Evolutionary conservation across 2,113 vertebrate species (phyloP).

Genomic region (Triplophysa dalaica): DNA sequence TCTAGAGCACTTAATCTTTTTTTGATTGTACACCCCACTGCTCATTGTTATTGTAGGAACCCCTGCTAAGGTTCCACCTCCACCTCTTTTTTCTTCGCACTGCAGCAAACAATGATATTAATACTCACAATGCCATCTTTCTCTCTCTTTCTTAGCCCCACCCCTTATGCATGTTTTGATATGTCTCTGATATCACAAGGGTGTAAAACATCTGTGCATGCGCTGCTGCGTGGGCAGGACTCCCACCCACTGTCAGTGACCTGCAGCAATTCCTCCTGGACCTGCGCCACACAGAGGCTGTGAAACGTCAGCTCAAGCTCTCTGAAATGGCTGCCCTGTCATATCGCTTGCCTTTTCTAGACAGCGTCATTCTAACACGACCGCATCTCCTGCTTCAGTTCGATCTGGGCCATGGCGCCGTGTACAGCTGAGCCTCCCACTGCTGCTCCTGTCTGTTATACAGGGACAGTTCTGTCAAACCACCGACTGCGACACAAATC

Average conservation of each 20-base stretch:
- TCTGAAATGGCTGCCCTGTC: slow-evolving; percentile 29
- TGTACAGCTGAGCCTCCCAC: slow-evolving; percentile 62
- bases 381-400: slow-evolving; percentile 39
- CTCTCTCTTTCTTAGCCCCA: not conserved
- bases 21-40: too few species aligned
- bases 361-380: slow-evolving; percentile 4
- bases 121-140: not conserved
- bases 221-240: slow-evolving; percentile 40
- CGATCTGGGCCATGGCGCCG: slow-evolving; percentile 25
- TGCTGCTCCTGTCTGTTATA: slow-evolving; percentile 64
- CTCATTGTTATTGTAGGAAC: slow-evolving; percentile 44
- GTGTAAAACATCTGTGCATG: slow-evolving; percentile 48
- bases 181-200: slow-evolving; percentile 15
- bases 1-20: slow-evolving; percentile 32
- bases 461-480: slow-evolving; percentile 61
- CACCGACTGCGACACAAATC: slow-evolving; percentile 61
- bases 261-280: slow-evolving; percentile 43
- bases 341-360: slow-evolving; percentile 9
- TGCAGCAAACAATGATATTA: too few species aligned
- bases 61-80: not conserved
- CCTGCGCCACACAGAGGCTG: slow-evolving; percentile 35
- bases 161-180: not conserved
- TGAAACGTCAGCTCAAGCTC: slow-evolving; percentile 1
- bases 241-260: slow-evolving; percentile 41
- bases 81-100: not conserved